phyloP scores from a whole-genome alignment of 30 jellyfish, hydroid and myxozoan genomes.

The Aurelia aurita region DNA sequence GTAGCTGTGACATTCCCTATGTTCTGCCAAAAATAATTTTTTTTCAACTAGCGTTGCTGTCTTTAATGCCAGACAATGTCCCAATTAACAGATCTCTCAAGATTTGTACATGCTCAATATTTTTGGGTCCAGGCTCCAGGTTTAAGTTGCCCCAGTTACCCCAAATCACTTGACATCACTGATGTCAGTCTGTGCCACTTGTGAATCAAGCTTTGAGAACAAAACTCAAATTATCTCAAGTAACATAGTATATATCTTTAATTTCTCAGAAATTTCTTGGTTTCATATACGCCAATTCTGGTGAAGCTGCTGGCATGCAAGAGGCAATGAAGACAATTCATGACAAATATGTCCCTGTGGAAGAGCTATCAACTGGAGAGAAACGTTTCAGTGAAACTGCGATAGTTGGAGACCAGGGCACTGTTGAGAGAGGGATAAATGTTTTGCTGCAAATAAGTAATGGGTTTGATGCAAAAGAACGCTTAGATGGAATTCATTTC shows the following conservation, averaged over 20 bases:
- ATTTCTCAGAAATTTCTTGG: conserved; percentile 23
- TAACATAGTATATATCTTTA: not conserved
- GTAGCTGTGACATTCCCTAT: no score
- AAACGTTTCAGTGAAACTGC: not conserved
- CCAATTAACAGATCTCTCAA: no score
- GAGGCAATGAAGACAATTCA: not conserved
- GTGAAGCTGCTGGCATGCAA: conserved; percentile 42
- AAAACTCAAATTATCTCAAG: not conserved
- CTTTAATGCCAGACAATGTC: no score
- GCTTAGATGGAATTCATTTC: conserved; percentile 26
- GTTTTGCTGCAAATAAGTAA: conserved; percentile 6
- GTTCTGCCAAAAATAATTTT: no score
- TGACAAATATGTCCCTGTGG: not conserved
- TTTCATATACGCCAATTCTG: conserved; percentile 12
- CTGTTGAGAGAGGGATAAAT: conserved; percentile 48
- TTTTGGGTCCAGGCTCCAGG: no score
- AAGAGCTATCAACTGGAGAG: no score
- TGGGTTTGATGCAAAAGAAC: conserved; percentile 37
- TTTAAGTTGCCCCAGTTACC: no score
- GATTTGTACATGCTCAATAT: no score
- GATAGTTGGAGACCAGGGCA: conserved; percentile 16
- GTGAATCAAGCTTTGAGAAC: no score
- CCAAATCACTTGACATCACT: no score
- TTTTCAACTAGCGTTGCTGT: no score
- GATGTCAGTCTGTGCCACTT: not conserved